Percentiles rank a stretch among this genome's conserved stretches.
These are phyloP conservation scores for Aplochiton taeniatus DNA, from an alignment of 2,797 vertebrate genomes.

Conservation along the genomic window DNA sequence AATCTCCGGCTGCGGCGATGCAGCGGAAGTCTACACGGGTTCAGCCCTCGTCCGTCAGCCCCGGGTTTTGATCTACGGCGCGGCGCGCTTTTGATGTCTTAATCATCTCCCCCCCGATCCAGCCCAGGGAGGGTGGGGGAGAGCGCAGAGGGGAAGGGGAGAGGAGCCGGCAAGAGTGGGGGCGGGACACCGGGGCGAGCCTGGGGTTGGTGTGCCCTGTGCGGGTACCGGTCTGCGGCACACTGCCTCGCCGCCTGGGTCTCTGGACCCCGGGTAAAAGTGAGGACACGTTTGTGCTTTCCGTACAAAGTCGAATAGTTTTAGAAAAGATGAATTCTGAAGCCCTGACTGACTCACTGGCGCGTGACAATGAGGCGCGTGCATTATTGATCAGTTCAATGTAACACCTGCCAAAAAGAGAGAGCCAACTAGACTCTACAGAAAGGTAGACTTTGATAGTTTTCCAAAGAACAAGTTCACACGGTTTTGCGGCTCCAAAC, in stretches of 20 bases:
- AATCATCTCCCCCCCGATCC: slow-evolving; percentile 14
- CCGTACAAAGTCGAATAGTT: no score
- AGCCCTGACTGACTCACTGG: no score
- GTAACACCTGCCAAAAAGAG: no score
- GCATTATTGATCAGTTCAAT: no score
- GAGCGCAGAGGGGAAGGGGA: slow-evolving; percentile 31
- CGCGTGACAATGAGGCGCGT: no score
- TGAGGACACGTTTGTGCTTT: slow-evolving; percentile 1
- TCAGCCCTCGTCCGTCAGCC: slow-evolving; percentile 71
- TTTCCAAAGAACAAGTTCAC: slow-evolving; percentile 50
- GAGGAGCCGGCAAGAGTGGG: slow-evolving; percentile 31
- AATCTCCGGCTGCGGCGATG: slow-evolving; percentile 75
- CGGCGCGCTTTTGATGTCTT: slow-evolving; percentile 13
- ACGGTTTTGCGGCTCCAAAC: slow-evolving; percentile 60
- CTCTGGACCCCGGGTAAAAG: slow-evolving; percentile 41
- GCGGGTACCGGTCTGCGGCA: slow-evolving; percentile 44
- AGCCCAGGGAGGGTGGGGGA: slow-evolving; percentile 63
- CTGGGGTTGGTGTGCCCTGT: slow-evolving; percentile 54
- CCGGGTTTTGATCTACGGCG: slow-evolving; percentile 54
- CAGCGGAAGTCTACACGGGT: slow-evolving; percentile 70
- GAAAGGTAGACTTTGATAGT: slow-evolving; percentile 35
- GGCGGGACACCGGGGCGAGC: slow-evolving; percentile 55
- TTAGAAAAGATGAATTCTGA: no score
- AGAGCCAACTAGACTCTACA: neutral
- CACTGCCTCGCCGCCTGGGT: slow-evolving; percentile 37